Evolutionary conservation across 2,888 invertebrate species (phyloP).

Genomic region (Eustalomyia histrio): DNA sequence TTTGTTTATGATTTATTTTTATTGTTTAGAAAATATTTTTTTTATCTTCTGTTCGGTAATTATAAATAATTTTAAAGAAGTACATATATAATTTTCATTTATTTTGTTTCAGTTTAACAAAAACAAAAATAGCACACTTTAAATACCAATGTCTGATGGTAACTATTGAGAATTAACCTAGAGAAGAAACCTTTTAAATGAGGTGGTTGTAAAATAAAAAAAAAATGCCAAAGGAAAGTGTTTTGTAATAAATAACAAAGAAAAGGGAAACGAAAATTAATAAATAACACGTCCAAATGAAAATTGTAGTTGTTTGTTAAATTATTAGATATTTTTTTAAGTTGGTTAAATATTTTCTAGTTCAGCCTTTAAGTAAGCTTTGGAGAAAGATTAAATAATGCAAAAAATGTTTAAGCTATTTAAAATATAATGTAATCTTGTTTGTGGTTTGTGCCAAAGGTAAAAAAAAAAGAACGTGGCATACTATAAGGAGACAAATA

Average conservation of each 20-base stretch:
- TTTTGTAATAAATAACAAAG: conserved; percentile 3
- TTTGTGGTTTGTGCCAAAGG: neutral
- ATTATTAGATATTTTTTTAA: neutral
- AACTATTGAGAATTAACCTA: neutral
- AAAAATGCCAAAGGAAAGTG: neutral
- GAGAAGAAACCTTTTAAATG: conserved; percentile 7
- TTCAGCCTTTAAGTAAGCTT: conserved; percentile 8
- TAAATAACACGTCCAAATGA: neutral
- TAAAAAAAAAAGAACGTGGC: neutral
- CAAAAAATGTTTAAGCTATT: neutral
- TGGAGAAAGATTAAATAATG: conserved; percentile 7
- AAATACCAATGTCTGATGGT: no score
- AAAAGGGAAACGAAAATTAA: neutral
- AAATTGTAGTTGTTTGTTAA: neutral
- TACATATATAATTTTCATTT: neutral
- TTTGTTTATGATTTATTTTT: neutral
- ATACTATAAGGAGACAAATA: neutral
- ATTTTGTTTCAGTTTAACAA: neutral
- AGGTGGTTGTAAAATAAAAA: neutral
- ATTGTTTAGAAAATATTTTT: neutral
- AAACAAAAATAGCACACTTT: neutral
- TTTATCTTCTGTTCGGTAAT: neutral
- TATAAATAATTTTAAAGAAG: neutral
- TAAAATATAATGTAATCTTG: neutral
- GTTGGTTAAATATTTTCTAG: conserved; percentile 10